These are phyloP conservation scores for Labeo rohita DNA, from an alignment of 2,113 vertebrate species.

Conservation along the genomic window DNA sequence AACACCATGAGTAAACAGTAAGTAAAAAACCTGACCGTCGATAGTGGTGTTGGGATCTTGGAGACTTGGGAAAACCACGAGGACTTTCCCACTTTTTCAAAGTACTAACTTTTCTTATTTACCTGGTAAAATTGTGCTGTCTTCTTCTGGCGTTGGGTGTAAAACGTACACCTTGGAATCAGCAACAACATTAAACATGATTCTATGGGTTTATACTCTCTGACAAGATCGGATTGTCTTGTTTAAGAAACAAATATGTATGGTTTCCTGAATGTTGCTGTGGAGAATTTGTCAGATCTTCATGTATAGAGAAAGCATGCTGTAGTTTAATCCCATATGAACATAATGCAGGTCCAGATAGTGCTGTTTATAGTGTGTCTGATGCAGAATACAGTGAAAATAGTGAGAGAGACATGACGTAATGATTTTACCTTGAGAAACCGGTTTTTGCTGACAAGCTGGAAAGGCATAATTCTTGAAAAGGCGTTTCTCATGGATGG, in stretches of 20 bases:
- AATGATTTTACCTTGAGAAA: constrained; percentile 64
- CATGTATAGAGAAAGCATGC: not conserved
- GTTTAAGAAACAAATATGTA: not conserved
- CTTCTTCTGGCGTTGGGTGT: not conserved
- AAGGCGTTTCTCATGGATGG: constrained; percentile 39
- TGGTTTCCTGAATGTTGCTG: not conserved
- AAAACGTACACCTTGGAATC: not conserved
- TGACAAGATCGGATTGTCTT: not conserved
- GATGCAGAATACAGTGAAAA: not conserved
- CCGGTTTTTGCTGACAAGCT: constrained; percentile 77
- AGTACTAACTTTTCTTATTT: not conserved
- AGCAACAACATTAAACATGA: not conserved
- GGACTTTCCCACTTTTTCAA: not conserved
- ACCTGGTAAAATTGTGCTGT: not conserved
- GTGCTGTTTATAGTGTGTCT: not conserved
- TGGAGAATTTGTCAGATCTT: not conserved
- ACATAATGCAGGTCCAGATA: not conserved
- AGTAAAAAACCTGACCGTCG: constrained; percentile 16
- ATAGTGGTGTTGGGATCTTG: constrained; percentile 42
- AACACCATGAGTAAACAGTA: constrained; percentile 54
- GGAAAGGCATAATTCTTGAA: constrained; percentile 62
- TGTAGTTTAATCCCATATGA: not conserved
- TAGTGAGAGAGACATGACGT: constrained; percentile 46
- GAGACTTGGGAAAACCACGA: not conserved
- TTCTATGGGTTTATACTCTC: not conserved